Base-by-base conservation (phyloP, 2,113 vertebrate species). In the Alligator sinensis region DNA sequence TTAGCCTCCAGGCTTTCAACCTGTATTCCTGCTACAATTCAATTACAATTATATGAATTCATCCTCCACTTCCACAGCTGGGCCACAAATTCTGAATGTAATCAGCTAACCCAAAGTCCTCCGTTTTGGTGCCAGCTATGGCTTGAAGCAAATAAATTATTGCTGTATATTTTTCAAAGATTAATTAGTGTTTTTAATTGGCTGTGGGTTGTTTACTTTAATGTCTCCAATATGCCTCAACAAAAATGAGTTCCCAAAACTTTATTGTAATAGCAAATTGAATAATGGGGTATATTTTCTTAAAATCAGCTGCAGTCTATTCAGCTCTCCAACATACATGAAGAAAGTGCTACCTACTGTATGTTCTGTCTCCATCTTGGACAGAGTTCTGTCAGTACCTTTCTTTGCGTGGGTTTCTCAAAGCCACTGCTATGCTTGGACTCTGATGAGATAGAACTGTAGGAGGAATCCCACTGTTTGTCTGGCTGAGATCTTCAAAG, bases 401-500 rank as follows among this genome's bases (percentile, higher is more conserved):
- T 47, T 3, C 70, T 82, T 54, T 11, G 28, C 82, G 79, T 47
- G 61, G 87, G 66, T 5, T 18, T 61, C 2, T 79, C 80, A 83
- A 91, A 30, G 34, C 13, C n/a, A 4, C 57, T 2, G 0, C 8
- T 47, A 55, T 22, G 14, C n/a, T 11, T 1, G 14, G 78, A 75
- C 54, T 57, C 11, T 6, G 61, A 9, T 3, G 83, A 76, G 9
- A 1, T 9, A 60, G 14, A 88, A 2, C 11, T 24, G 6, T 6
- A 15, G 15, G 2, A 8, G 19, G 15, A 22, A 58, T 34, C 47
- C 77, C 74, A 57, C 21, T 81, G 60, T 24, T 24, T 10, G 22
- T 72, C 70, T 78, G 28, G 59, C 80, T 3, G 4, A 77, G 24
- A 4, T 13, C 66, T 59, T 19, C 66, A 81, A 54, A 17, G 14